These are phyloP conservation scores for Chaenodraco wilsoni DNA, from an alignment of 2,797 vertebrate genomes.

Conservation along the genomic window DNA sequence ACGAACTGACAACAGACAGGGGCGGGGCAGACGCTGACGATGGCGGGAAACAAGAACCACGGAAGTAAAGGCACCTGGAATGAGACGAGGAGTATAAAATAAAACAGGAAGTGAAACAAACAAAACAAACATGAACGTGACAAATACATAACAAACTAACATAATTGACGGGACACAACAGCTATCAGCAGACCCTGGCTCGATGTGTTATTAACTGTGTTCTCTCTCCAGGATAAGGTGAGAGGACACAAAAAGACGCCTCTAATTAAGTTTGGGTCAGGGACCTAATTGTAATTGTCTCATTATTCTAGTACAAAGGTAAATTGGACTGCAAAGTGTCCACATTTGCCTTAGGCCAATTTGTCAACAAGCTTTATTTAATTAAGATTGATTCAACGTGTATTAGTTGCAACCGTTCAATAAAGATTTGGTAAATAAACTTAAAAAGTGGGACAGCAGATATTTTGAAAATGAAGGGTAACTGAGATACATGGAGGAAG, in stretches of 20 bases:
- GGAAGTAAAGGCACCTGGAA: no score
- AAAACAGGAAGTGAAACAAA: no score
- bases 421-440: not conserved
- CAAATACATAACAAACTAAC: no score
- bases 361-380: slow-evolving; percentile 22
- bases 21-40: no score
- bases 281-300: slow-evolving; percentile 35
- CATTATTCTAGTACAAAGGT: slow-evolving; percentile 25
- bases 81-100: no score
- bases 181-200: not conserved
- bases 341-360: slow-evolving; percentile 30
- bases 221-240: slow-evolving; percentile 8
- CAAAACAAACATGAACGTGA: no score
- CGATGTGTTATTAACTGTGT: slow-evolving; percentile 1
- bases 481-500: not conserved
- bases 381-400: slow-evolving; percentile 16
- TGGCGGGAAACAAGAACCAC: no score
- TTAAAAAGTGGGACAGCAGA: not conserved
- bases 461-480: not conserved
- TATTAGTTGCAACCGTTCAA: not conserved
- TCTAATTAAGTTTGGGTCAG: slow-evolving; percentile 27
- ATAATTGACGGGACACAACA: no score
- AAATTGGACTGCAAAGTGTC: slow-evolving; percentile 5
- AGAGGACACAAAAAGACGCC: slow-evolving; percentile 1
- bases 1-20: no score